Conservation (phyloP, 2,888 invertebrate species). For the Sisyra nigra region DNA sequence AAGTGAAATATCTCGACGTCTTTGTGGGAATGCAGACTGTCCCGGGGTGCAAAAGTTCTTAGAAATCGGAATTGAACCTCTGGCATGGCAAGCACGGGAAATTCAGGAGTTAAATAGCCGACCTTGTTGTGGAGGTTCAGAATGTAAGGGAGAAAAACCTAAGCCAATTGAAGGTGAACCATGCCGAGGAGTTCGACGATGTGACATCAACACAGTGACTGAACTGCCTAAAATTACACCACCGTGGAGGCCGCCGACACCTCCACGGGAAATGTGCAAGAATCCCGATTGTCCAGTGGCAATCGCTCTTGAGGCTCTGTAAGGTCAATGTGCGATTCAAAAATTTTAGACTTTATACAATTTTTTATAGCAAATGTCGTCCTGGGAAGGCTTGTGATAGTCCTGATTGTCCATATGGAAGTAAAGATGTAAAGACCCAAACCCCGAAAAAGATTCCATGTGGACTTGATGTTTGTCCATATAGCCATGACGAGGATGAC, state of each 20-base stretch:
- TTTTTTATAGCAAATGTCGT: not conserved
- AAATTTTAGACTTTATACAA: not conserved
- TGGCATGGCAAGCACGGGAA: not conserved
- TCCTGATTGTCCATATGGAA: conserved; percentile 1
- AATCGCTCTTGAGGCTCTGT: not conserved
- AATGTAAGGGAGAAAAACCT: not conserved
- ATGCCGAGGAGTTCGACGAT: not conserved
- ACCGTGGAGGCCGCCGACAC: not conserved
- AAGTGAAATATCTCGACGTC: not conserved
- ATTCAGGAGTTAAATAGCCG: not conserved
- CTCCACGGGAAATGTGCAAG: not conserved
- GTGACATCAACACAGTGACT: not conserved
- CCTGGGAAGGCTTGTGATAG: conserved; percentile 1
- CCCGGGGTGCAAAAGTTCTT: not conserved
- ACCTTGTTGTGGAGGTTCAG: conserved; percentile 2
- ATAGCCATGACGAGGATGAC: not conserved
- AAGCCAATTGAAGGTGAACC: not conserved
- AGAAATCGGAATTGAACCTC: conserved; percentile 2
- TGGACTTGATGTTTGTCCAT: not conserved
- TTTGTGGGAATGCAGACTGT: conserved; percentile 1
- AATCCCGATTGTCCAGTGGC: conserved; percentile 1
- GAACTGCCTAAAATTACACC: not conserved
- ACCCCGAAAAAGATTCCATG: not conserved
- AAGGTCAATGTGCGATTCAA: not conserved
- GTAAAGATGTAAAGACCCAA: not conserved